phyloP scores from a whole-genome alignment of 2,113 vertebrate genomes.

The Monopterus albus region DNA sequence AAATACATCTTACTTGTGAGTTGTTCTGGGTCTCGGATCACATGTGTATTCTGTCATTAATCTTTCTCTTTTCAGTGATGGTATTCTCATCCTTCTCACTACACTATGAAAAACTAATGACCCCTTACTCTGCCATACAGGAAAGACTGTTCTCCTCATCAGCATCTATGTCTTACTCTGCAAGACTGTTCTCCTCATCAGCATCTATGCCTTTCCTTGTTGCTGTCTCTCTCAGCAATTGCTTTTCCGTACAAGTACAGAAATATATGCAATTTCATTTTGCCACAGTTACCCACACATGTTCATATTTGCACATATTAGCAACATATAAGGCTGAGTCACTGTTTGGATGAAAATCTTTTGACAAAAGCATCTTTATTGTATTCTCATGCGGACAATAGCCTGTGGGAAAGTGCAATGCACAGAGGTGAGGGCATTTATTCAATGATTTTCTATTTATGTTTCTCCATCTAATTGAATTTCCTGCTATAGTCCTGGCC shows the following conservation, averaged over 20 bases:
- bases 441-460: constrained; percentile 74
- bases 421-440: constrained; percentile 41
- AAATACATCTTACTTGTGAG: constrained; percentile 6
- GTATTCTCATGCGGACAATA: constrained; percentile 37
- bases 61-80: constrained; percentile 48
- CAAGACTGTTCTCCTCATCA: constrained; percentile 7
- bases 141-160: background rate
- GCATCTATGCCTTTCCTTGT: background rate
- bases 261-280: constrained; percentile 5
- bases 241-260: background rate
- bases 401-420: constrained; percentile 20
- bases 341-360: constrained; percentile 19
- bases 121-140: background rate
- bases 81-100: constrained; percentile 42
- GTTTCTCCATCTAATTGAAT: constrained; percentile 77
- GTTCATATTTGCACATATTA: constrained; percentile 11
- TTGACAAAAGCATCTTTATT: constrained; percentile 18
- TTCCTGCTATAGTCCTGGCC: constrained; percentile 56
- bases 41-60: constrained; percentile 40
- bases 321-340: constrained; percentile 23
- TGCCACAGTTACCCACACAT: constrained; percentile 11
- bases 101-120: constrained; percentile 53
- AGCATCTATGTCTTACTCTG: background rate
- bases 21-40: constrained; percentile 1
- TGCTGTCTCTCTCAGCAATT: background rate